Conservation (phyloP, 2,888 invertebrate species). For the Deladenus siricidicola region DNA sequence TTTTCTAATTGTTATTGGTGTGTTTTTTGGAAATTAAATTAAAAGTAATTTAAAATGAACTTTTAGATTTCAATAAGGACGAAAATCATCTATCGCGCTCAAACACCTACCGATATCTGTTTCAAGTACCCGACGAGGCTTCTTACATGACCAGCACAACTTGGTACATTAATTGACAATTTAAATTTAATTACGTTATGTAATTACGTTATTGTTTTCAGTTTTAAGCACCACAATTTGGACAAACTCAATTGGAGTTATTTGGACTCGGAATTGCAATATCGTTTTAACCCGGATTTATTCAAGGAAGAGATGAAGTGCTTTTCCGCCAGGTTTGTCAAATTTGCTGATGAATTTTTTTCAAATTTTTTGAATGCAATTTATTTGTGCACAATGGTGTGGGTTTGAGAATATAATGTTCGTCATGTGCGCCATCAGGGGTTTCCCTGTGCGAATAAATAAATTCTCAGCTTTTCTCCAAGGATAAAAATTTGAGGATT, state of each 20-base stretch:
- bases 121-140: constrained; percentile 46
- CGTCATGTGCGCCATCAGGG: no score
- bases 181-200: background rate
- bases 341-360: background rate
- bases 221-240: constrained; percentile 45
- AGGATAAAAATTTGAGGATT: no score
- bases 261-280: constrained; percentile 37
- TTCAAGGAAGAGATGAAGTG: constrained; percentile 46
- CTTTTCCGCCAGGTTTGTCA: constrained; percentile 31
- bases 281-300: constrained; percentile 26
- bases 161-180: constrained; percentile 23
- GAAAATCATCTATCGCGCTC: no score
- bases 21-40: no score
- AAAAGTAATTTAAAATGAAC: no score
- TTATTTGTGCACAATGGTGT: no score
- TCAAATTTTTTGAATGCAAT: background rate
- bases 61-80: no score
- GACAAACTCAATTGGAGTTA: constrained; percentile 48
- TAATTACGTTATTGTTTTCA: constrained; percentile 11
- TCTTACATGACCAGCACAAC: constrained; percentile 40
- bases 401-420: no score
- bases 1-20: no score
- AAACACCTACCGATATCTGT: constrained; percentile 26
- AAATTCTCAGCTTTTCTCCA: no score
- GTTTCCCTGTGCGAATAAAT: no score